Evolutionary conservation across 2,888 invertebrate genomes (phyloP).

Genomic region (Phengaris arion): DNA sequence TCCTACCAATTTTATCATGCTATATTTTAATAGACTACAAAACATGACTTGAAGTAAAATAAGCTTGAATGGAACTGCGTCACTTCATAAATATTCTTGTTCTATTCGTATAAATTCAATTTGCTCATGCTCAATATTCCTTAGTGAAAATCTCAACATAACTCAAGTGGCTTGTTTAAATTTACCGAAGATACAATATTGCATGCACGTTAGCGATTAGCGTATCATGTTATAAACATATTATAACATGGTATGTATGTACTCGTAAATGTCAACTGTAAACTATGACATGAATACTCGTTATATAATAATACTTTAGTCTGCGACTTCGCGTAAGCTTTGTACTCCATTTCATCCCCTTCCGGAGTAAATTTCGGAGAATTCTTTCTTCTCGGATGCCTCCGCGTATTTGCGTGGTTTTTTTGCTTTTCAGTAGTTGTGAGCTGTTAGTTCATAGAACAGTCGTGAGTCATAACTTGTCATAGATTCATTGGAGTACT

Average conservation of each 20-base stretch:
- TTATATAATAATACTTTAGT: neutral
- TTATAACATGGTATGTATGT: neutral
- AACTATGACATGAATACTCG: constrained; percentile 13
- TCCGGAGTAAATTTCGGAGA: no score
- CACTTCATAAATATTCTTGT: no score
- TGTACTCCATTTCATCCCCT: no score
- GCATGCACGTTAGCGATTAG: neutral
- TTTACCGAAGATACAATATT: constrained; percentile 9
- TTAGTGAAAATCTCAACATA: neutral
- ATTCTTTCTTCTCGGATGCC: no score
- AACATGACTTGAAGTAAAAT: neutral
- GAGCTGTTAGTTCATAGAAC: no score
- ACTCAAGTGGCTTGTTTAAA: neutral
- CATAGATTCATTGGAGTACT: no score
- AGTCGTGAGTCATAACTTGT: no score
- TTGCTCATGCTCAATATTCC: neutral
- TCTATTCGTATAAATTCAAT: neutral
- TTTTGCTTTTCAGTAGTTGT: no score
- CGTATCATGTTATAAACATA: no score
- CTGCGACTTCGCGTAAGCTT: neutral
- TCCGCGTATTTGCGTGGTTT: no score
- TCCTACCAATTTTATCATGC: neutral
- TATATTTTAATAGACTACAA: neutral
- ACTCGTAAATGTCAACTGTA: constrained; percentile 21
- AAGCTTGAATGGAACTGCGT: no score